Conservation (phyloP, 2,113 vertebrate genomes). For the Actenoides hombroni region DNA sequence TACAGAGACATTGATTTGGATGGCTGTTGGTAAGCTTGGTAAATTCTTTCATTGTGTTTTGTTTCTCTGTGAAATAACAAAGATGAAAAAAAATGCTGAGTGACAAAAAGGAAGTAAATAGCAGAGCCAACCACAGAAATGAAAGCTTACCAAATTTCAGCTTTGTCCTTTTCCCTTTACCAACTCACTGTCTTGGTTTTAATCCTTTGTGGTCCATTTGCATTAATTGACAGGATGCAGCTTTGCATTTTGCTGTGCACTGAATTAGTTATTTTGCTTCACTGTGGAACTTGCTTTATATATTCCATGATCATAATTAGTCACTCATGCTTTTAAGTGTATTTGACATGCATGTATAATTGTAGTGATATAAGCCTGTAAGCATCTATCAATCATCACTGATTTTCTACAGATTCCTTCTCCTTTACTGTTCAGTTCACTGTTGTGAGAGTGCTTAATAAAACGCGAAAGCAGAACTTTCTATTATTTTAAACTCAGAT, state of each 20-base stretch:
- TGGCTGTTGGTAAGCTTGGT: neutral
- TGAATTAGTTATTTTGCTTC: neutral
- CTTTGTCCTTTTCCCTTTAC: neutral
- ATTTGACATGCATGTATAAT: neutral
- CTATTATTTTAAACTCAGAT: neutral
- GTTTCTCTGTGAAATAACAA: neutral
- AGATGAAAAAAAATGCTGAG: neutral
- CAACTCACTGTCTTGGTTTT: neutral
- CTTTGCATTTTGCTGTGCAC: neutral
- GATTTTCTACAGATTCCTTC: neutral
- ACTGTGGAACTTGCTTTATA: neutral
- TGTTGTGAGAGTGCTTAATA: neutral
- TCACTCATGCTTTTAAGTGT: neutral
- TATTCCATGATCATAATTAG: neutral
- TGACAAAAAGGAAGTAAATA: neutral
- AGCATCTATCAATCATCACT: neutral
- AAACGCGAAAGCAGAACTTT: neutral
- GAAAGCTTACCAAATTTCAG: neutral
- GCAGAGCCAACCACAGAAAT: neutral
- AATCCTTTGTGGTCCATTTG: neutral
- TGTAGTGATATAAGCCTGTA: neutral
- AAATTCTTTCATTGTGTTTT: neutral
- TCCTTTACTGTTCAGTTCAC: neutral
- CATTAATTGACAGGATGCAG: neutral
- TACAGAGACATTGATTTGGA: neutral